These are phyloP conservation scores for Mesembrinibis cayennensis DNA, from an alignment of 2,113 vertebrate genomes.

Conservation along the genomic window DNA sequence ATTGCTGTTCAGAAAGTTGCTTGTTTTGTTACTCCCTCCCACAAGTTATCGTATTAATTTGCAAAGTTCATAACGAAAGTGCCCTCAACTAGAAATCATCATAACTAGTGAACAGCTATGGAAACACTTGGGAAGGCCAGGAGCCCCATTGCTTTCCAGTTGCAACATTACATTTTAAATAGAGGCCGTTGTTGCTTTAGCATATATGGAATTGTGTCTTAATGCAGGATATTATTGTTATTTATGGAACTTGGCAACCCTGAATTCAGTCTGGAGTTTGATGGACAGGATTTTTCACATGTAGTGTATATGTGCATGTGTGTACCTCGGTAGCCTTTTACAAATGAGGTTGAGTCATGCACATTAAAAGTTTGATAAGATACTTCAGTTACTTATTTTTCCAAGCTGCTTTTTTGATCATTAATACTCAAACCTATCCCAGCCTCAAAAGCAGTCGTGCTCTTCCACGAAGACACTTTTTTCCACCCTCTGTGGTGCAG, in stretches of 20 bases:
- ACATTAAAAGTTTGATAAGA: not conserved
- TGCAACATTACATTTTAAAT: not conserved
- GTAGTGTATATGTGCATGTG: not conserved
- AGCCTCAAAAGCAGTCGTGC: not conserved
- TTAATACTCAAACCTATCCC: not conserved
- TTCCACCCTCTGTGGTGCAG: constrained; percentile 12
- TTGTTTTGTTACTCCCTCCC: not conserved
- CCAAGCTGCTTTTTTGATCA: not conserved
- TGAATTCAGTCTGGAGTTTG: not conserved
- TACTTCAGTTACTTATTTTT: not conserved
- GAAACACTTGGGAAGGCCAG: not conserved
- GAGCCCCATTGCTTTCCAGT: not conserved
- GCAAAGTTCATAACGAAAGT: not conserved
- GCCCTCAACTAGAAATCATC: not conserved
- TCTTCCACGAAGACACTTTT: not conserved
- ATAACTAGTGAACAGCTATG: not conserved
- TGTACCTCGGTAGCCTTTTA: not conserved
- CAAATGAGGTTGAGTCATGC: not conserved
- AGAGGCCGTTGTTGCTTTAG: not conserved
- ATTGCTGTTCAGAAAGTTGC: not conserved
- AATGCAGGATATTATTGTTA: not conserved
- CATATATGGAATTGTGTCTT: not conserved
- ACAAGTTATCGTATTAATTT: not conserved
- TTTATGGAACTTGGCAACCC: not conserved
- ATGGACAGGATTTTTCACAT: not conserved